Evolutionary conservation across 2,113 vertebrate genomes (phyloP).

Genomic region (Xiphorhynchus elegans): DNA sequence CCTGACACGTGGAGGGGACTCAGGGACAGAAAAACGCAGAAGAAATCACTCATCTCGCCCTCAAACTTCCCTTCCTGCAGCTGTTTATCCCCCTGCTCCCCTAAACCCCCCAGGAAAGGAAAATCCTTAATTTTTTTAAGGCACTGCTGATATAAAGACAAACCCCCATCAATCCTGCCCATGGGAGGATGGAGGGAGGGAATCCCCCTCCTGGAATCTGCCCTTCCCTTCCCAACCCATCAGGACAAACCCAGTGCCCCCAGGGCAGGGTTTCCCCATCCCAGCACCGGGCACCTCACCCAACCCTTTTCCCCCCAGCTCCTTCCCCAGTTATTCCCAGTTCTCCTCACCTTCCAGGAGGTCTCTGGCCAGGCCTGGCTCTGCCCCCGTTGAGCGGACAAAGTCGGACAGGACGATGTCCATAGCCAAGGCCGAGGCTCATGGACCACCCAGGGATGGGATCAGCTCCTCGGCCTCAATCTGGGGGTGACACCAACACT

Average conservation of each 20-base stretch:
- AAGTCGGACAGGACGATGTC: conserved; percentile 97
- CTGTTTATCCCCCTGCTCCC: not conserved
- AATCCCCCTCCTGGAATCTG: accelerated
- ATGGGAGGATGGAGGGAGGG: not conserved
- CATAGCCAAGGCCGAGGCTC: conserved; percentile 94
- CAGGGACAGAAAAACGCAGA: not conserved
- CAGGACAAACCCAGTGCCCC: accelerated
- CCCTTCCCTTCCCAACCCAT: not conserved
- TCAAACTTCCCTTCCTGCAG: not conserved
- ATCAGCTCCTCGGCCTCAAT: conserved; percentile 26
- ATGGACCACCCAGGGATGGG: not conserved
- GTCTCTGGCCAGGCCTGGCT: conserved; percentile 94
- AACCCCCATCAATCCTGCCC: not conserved
- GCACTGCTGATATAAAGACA: not conserved
- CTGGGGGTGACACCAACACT: not conserved
- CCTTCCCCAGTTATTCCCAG: accelerated
- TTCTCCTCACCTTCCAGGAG: conserved; percentile 88
- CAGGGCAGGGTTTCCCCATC: not conserved
- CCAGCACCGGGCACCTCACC: too few relatives aligned
- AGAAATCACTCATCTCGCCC: accelerated
- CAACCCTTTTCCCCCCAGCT: too few relatives aligned
- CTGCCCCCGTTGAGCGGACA: conserved; percentile 97
- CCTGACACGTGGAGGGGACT: accelerated
- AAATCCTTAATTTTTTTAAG: not conserved
- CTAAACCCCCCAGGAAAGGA: not conserved